Evolutionary conservation across 2,888 invertebrate genomes (phyloP).

Genomic region (Macrosiphum euphorbiae): DNA sequence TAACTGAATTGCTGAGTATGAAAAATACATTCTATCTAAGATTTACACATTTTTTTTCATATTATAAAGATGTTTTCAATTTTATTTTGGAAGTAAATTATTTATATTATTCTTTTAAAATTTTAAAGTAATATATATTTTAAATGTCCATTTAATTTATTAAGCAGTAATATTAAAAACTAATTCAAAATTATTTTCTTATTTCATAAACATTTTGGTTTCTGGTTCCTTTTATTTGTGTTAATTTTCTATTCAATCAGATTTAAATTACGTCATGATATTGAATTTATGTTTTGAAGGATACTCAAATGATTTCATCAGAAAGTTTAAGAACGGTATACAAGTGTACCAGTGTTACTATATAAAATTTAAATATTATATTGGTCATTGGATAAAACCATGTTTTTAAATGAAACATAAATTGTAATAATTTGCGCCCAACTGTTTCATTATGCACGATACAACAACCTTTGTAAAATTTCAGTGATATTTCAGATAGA

Average conservation of each 20-base stretch:
- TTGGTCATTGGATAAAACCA: background rate
- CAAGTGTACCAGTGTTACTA: background rate
- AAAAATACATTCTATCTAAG: too few relatives aligned
- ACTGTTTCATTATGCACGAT: background rate
- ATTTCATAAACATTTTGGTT: background rate
- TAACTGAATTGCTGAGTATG: too few relatives aligned
- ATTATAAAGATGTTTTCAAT: too few relatives aligned
- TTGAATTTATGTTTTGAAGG: too few relatives aligned
- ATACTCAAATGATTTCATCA: background rate
- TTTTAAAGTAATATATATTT: too few relatives aligned
- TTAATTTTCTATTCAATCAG: too few relatives aligned
- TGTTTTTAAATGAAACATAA: background rate
- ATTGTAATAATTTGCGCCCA: background rate
- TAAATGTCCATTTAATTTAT: background rate
- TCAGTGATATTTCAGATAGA: background rate
- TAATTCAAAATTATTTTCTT: background rate
- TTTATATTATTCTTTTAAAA: too few relatives aligned
- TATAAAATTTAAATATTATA: background rate
- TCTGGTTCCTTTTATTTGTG: background rate
- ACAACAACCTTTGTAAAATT: background rate
- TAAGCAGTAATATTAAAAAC: background rate
- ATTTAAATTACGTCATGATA: too few relatives aligned
- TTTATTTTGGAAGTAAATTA: too few relatives aligned
- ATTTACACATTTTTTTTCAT: too few relatives aligned
- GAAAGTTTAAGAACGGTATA: background rate